Conservation (phyloP, 2,113 vertebrate genomes). For the Felis catus region DNA sequence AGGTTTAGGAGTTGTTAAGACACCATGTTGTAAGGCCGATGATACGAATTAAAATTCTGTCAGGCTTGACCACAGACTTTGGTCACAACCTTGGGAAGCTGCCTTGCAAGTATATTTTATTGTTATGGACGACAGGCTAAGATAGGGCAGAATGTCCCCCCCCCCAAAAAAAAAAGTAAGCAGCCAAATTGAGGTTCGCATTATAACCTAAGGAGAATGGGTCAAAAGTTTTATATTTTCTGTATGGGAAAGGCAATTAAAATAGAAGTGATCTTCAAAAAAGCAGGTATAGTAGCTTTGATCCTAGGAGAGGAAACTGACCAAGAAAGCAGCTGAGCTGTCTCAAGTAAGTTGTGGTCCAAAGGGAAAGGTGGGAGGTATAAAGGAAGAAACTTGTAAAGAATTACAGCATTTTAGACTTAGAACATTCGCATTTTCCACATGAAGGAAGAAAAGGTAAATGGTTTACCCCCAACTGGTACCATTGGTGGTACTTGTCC, state of each 20-base stretch:
- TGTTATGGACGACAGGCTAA: not conserved
- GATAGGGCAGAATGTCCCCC: not conserved
- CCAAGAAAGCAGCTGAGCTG: not conserved
- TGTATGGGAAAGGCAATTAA: not conserved
- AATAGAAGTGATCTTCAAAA: not conserved
- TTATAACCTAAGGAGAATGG: not conserved
- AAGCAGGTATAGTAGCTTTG: not conserved
- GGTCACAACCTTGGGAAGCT: not conserved
- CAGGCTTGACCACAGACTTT: not conserved
- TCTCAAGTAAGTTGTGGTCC: not conserved
- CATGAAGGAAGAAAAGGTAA: not conserved
- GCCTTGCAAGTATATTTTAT: not conserved
- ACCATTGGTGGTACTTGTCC: not conserved
- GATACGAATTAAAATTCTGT: constrained; percentile 14
- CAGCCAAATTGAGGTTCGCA: not conserved
- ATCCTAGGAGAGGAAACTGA: not conserved
- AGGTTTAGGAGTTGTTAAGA: not conserved
- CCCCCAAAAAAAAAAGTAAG: not conserved
- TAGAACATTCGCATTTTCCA: not conserved
- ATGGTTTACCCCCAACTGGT: not conserved
- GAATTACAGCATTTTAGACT: not conserved
- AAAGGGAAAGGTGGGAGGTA: not conserved
- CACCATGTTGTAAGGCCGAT: not conserved
- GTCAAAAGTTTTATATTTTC: not conserved
- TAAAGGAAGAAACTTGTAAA: not conserved